Evolutionary conservation across 1,140 invertebrate genomes (phyloP), one percentile per base, ranked within the genome.

Genomic region (Apocrypta bakeri): DNA sequence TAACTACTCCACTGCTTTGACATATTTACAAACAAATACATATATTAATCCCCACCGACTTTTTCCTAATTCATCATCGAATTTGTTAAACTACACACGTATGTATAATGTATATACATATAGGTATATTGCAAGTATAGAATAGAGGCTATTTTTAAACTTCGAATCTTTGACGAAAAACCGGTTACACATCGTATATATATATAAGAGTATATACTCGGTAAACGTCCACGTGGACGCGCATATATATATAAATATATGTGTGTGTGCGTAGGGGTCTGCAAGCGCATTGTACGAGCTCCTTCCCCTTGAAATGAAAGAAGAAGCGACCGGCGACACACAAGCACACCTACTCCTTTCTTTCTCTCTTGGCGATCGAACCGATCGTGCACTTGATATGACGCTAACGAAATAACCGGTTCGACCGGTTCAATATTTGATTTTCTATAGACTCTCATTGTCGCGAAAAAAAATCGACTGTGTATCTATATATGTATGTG

Each of bases 341-440:
- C 11, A 48, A 3, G 11, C 80, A 76, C 73, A 69, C 80, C 73
- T 76, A 76, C 40, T 61, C 61, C 27, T 17, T 71, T 21, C 24
- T 31, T 1, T 9, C 33, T n/a, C 40, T 1, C 37, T 7, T 29
- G 42, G 8, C 79, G 24, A 79, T 72, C 37, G 68, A 72, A 61
- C 25, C 63, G 80, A 81, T 81, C 33, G 1, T 66, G 29, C 74
- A 77, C 66, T 77, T 71, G 74, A 82, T 82, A 77, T 77, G 81
- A 77, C 42, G 74, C 74, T 82, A 82, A 82, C 80, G 72, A 75
- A 76, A 82, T 75, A 82, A 82, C 81, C 81, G 42, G 74, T 82
- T 71, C 2, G 42, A 77, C 74, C 42, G 29, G 73, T 82, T 72
- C 42, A 77, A 76, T 82, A 77, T 82, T 76, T 82, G 63, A 11